phyloP scores from a whole-genome alignment of 2,888 invertebrate species.

The Hirtodrosophila histrioides region DNA sequence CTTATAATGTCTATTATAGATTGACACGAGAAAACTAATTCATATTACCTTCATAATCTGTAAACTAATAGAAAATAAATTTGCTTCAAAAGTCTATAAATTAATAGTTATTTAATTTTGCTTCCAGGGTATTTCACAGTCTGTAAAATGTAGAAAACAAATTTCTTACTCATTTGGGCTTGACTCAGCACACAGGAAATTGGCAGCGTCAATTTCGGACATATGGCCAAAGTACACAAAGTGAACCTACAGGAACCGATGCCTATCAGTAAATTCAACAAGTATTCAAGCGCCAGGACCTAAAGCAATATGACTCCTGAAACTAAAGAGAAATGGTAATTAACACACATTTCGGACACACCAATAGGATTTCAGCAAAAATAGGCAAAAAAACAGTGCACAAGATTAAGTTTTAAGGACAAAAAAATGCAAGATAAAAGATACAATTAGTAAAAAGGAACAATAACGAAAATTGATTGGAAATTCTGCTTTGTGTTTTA shows the following conservation, averaged over 20 bases:
- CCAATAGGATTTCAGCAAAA: too few species aligned
- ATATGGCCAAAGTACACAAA: conserved; percentile 5
- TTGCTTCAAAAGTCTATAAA: too few species aligned
- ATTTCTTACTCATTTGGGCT: conserved; percentile 30
- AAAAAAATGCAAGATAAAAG: not conserved
- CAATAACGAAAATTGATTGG: not conserved
- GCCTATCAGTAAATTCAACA: conserved; percentile 46
- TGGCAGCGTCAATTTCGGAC: conserved; percentile 33
- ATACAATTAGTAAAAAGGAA: not conserved
- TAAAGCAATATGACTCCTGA: conserved; percentile 8
- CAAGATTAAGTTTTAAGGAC: too few species aligned
- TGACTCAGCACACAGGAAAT: conserved; percentile 42
- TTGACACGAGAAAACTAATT: too few species aligned
- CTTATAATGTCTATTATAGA: too few species aligned
- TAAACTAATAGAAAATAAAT: too few species aligned
- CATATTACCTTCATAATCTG: too few species aligned
- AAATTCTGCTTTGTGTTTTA: not conserved
- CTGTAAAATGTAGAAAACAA: not conserved
- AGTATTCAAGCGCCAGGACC: conserved; percentile 25
- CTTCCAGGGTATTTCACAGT: conserved; percentile 10
- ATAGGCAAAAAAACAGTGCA: not conserved
- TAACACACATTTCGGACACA: not conserved
- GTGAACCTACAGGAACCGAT: conserved; percentile 1
- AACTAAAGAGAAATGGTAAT: conserved; percentile 22
- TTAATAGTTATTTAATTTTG: not conserved